Base-by-base conservation (phyloP, 2,113 vertebrate species). In the Eleginops maclovinus region DNA sequence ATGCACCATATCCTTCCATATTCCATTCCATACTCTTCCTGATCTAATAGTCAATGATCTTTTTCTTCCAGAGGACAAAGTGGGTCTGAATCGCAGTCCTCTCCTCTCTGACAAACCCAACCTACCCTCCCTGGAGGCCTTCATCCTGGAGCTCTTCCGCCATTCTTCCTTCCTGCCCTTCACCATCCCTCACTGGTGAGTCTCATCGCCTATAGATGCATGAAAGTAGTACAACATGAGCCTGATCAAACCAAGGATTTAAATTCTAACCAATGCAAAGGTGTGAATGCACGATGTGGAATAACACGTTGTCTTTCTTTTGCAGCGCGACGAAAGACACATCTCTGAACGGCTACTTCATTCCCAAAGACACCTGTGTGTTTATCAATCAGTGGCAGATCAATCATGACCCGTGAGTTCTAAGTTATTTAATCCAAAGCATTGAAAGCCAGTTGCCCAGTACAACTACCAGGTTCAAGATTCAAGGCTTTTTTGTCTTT, bases 371-470 rank as follows among this genome's bases (percentile, higher is more conserved):
- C 69, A 94, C 92, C 1, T 99, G 97, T 0, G 91, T 99, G 77
- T 98, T 99, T 69, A 84, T 99, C 88, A 99, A 98, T 92, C 98
- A 98, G 91, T 99, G 97, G 97, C 97, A 99, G 72, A 91, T 96
- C 83, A 99, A 99, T 88, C 97, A 97, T 0, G 96, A 99, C 10
- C 90, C 92, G 98, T 99, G 94, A 97, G 97, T 97, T 36, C n/a
- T n/a, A n/a, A n/a, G n/a, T n/a, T n/a, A n/a, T n/a, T n/a, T n/a
- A n/a, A n/a, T n/a, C n/a, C n/a, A n/a, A n/a, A n/a, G n/a, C n/a
- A n/a, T n/a, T n/a, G n/a, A n/a, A n/a, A n/a, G n/a, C n/a, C n/a
- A n/a, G n/a, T n/a, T 36, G 31, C 31, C 8, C 31, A 8, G 31
- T 36, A 9, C 7, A 36, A 31, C 31, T 31, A 31, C 4, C 31